Percentiles rank a stretch among this genome's conserved stretches.
Evolutionary conservation across 1,140 invertebrate genomes (phyloP).

Genomic region (Drosophila sp.): DNA sequence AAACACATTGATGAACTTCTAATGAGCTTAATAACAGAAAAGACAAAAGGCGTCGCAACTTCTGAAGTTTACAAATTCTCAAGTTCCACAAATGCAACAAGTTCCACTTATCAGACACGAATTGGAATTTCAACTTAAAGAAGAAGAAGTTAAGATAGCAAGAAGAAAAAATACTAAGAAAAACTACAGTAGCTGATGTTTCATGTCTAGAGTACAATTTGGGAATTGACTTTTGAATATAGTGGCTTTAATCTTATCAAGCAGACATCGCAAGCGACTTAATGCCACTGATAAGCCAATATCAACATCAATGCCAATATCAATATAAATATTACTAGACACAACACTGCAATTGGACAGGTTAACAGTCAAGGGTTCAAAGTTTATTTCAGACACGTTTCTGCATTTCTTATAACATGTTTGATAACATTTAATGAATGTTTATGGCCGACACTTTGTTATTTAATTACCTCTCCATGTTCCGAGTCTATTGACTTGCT

Average conservation of each 20-base stretch:
- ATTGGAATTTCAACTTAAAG: constrained; percentile 23
- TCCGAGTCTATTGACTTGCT: constrained; percentile 34
- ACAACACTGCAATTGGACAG: constrained; percentile 19
- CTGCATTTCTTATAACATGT: constrained; percentile 1
- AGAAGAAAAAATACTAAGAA: not conserved
- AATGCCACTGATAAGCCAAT: constrained; percentile 43
- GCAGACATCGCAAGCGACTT: constrained; percentile 35
- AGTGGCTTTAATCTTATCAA: constrained; percentile 57
- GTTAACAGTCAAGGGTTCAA: constrained; percentile 28
- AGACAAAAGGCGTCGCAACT: constrained; percentile 1
- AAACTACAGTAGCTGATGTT: not conserved
- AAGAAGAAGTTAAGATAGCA: not conserved
- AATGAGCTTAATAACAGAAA: constrained; percentile 68
- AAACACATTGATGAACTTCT: constrained; percentile 69
- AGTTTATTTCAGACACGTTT: constrained; percentile 30
- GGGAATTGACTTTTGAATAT: constrained; percentile 68
- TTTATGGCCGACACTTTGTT: constrained; percentile 36
- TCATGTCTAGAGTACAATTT: constrained; percentile 29
- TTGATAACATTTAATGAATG: constrained; percentile 46
- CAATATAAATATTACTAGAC: not conserved
- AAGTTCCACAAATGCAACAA: constrained; percentile 16
- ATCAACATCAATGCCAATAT: not conserved
- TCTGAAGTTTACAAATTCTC: constrained; percentile 12
- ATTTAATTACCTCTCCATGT: constrained; percentile 62
- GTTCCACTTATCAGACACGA: constrained; percentile 36